A percentile compares a stretch with the other conserved stretches of the same genome.
phyloP scores from a whole-genome alignment of 2,113 vertebrate genomes.

The Hiodon alosoides region DNA sequence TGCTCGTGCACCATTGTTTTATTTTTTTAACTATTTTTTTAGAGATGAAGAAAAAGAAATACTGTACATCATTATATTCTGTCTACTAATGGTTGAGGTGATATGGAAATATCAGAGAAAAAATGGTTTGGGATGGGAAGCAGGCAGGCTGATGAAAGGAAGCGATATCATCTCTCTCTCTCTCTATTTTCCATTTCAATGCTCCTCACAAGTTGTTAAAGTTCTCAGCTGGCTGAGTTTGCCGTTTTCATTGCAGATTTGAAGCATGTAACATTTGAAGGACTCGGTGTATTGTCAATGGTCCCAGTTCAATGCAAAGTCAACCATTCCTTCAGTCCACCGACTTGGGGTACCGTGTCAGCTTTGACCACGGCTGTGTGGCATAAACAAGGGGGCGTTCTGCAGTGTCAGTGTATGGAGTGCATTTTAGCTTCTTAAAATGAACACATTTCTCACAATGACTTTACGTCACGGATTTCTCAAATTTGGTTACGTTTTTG shows the following conservation, averaged over 20 bases:
- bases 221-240: constrained; percentile 66
- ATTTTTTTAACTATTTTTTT: constrained; percentile 58
- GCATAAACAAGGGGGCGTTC: constrained; percentile 12
- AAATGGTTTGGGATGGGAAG: constrained; percentile 17
- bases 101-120: constrained; percentile 28
- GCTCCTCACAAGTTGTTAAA: constrained; percentile 39
- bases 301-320: neutral
- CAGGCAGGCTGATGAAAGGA: constrained; percentile 4
- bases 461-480: neutral
- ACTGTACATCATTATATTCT: constrained; percentile 36
- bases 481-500: neutral
- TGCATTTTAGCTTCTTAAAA: neutral
- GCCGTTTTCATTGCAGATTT: constrained; percentile 28
- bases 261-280: constrained; percentile 1
- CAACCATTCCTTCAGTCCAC: neutral
- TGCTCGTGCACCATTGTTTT: constrained; percentile 44
- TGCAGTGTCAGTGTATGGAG: neutral
- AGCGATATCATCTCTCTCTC: constrained; percentile 18
- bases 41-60: constrained; percentile 44
- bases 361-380: neutral
- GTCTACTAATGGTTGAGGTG: constrained; percentile 19
- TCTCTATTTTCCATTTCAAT: constrained; percentile 24
- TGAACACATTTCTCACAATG: constrained; percentile 8
- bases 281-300: neutral
- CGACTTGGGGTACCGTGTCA: no score